Conservation (phyloP, 92 coral and sea anemone genomes). For the Meandrina meandrites region DNA sequence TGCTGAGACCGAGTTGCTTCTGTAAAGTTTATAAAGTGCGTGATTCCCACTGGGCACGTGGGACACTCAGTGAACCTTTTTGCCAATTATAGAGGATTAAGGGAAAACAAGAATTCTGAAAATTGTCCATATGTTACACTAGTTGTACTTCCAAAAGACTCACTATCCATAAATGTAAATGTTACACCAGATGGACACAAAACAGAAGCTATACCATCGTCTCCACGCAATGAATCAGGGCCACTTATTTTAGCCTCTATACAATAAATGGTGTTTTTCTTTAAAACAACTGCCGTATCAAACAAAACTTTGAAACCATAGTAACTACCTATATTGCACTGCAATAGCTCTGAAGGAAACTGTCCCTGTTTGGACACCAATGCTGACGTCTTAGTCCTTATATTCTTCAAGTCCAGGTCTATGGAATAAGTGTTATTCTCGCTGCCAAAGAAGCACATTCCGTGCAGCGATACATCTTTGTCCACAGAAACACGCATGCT, state of each 20-base stretch:
- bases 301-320: background rate
- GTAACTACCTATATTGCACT: background rate
- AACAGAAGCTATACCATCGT: background rate
- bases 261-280: background rate
- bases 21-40: no score
- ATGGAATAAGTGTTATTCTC: background rate
- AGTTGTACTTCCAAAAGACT: background rate
- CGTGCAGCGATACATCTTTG: background rate
- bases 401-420: background rate
- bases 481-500: background rate
- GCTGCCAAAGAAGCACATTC: background rate
- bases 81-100: background rate
- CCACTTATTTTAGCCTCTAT: background rate
- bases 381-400: background rate
- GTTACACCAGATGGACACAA: background rate
- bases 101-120: background rate
- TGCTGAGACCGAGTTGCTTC: no score
- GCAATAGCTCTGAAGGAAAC: background rate
- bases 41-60: no score
- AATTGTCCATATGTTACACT: background rate
- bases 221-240: background rate
- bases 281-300: background rate
- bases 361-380: background rate
- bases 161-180: background rate
- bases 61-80: no score